Conservation (phyloP, 1,140 invertebrate species). For the Aethina tumida region DNA sequence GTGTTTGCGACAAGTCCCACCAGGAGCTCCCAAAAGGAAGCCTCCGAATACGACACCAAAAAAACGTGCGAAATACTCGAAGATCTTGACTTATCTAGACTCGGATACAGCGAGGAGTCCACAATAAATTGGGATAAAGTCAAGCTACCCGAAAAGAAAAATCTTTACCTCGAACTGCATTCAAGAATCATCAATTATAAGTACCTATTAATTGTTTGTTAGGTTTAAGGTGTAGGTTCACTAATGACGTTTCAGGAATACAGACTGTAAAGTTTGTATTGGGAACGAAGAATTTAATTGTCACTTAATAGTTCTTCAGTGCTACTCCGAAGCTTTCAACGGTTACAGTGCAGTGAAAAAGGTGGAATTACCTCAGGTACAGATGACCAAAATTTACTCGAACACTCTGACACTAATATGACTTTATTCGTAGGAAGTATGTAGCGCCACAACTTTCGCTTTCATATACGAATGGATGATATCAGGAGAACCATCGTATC, state of each 20-base stretch:
- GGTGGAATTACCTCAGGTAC: conserved; percentile 43
- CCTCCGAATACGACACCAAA: conserved; percentile 33
- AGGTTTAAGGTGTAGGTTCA: background rate
- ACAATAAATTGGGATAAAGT: conserved; percentile 44
- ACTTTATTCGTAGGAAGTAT: conserved; percentile 29
- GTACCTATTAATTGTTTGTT: conserved; percentile 24
- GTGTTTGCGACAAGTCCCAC: conserved; percentile 21
- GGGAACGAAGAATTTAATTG: conserved; percentile 47
- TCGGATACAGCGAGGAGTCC: conserved; percentile 41
- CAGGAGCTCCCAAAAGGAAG: conserved; percentile 24
- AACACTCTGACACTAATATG: background rate
- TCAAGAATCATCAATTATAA: conserved; percentile 45
- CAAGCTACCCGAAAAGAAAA: conserved; percentile 44
- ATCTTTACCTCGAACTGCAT: conserved; percentile 43
- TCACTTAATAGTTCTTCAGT: conserved; percentile 48
- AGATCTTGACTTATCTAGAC: conserved; percentile 31
- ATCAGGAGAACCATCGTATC: conserved; percentile 45
- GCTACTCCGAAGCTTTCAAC: conserved; percentile 47
- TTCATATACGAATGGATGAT: conserved; percentile 70
- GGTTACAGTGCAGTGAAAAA: conserved; percentile 37
- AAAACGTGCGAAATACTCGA: conserved; percentile 31
- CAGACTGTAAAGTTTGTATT: conserved; percentile 46
- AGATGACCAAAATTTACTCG: background rate
- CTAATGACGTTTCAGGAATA: conserved; percentile 37
- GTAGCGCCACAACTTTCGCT: conserved; percentile 43